Evolutionary conservation across 1,140 invertebrate species (phyloP).

Genomic region (Drosophila subobscura): DNA sequence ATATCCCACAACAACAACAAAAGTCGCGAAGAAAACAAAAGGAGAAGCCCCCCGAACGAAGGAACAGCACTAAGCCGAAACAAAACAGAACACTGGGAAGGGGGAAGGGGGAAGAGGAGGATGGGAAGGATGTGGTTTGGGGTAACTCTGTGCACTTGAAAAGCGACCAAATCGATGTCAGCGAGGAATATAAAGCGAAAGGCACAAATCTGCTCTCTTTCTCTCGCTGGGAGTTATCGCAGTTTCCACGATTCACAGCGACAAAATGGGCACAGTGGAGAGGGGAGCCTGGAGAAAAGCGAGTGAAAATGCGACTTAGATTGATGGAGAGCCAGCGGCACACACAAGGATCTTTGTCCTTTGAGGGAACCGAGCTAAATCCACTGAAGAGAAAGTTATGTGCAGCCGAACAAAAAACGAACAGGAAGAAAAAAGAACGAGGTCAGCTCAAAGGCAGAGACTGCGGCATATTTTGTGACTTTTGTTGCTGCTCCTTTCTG

Average conservation of each 20-base stretch:
- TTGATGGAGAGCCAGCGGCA: slow-evolving; percentile 27
- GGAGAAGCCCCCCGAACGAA: background rate
- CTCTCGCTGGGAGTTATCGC: slow-evolving; percentile 20
- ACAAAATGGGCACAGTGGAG: slow-evolving; percentile 10
- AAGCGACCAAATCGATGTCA: slow-evolving; percentile 58
- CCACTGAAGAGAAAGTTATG: slow-evolving; percentile 13
- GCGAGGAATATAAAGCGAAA: slow-evolving; percentile 1
- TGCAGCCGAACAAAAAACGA: too few relatives aligned
- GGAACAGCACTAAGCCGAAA: background rate
- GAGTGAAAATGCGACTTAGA: slow-evolving; percentile 14
- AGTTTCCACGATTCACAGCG: slow-evolving; percentile 20
- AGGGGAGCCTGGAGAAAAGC: background rate
- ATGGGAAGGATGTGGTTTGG: slow-evolving; percentile 13
- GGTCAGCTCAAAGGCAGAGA: slow-evolving; percentile 21
- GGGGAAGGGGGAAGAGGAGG: slow-evolving; percentile 4
- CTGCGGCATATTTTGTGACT: too few relatives aligned
- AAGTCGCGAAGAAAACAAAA: slow-evolving; percentile 43
- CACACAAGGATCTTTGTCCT: slow-evolving; percentile 26
- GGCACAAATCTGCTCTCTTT: slow-evolving; percentile 21
- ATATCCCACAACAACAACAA: slow-evolving; percentile 30
- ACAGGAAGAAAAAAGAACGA: background rate
- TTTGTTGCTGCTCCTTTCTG: too few relatives aligned
- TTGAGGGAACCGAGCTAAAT: slow-evolving; percentile 6
- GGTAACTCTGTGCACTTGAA: slow-evolving; percentile 45
- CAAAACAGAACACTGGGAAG: background rate